A percentile compares a stretch with the other conserved stretches of the same genome.
Evolutionary conservation across 2,113 vertebrate genomes (phyloP).

Genomic region (Tetrao urogallus): DNA sequence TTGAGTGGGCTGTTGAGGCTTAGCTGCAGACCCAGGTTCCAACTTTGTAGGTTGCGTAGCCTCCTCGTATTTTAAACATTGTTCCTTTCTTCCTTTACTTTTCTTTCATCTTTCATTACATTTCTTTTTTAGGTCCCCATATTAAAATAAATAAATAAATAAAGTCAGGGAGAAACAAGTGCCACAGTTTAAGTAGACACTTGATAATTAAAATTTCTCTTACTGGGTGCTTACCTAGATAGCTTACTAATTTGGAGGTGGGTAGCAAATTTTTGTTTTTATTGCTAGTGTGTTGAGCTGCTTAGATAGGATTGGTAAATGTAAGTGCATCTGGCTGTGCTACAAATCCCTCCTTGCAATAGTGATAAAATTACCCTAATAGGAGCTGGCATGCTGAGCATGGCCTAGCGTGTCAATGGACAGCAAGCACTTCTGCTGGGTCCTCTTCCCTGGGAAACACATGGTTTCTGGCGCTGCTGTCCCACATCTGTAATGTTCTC

Average conservation of each 20-base stretch:
- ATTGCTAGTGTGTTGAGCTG: not conserved
- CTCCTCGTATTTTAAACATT: not conserved
- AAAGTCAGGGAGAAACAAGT: not conserved
- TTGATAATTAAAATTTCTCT: not conserved
- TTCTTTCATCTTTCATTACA: not conserved
- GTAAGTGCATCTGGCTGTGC: not conserved
- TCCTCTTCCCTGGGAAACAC: not conserved
- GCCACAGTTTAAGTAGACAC: not conserved
- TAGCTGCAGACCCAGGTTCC: not conserved
- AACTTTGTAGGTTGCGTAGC: not conserved
- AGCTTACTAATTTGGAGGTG: not conserved
- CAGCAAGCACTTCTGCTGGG: accelerated
- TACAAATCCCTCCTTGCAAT: not conserved
- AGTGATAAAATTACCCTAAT: not conserved
- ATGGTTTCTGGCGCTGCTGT: not conserved
- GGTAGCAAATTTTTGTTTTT: not conserved
- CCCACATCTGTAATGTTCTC: not conserved
- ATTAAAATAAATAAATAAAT: too few species aligned
- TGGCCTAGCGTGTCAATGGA: not conserved
- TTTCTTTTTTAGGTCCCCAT: not conserved
- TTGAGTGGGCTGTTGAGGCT: not conserved
- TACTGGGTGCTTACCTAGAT: not conserved
- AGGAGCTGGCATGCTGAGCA: not conserved
- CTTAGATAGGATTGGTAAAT: not conserved
- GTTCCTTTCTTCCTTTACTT: not conserved